Conservation (phyloP, 1,140 invertebrate species). For the Nasonia longicornis region DNA sequence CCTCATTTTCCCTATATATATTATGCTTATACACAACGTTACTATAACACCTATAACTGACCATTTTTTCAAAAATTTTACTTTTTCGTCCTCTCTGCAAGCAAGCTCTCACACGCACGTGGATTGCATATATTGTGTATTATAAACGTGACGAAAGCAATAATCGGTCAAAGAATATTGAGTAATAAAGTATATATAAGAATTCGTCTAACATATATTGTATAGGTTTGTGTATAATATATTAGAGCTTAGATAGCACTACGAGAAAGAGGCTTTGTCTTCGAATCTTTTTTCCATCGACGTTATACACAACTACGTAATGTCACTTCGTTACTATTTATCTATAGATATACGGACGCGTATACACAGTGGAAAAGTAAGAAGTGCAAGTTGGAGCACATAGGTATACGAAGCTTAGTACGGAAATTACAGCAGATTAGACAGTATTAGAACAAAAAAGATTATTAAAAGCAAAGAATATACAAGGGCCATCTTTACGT, state of each 20-base stretch:
- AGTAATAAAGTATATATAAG: not conserved
- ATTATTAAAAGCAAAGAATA: not conserved
- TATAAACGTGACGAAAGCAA: not conserved
- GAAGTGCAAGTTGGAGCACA: not conserved
- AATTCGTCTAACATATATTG: not conserved
- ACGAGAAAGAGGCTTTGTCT: conserved; percentile 27
- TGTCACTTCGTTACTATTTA: conserved; percentile 6
- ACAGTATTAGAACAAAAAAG: not conserved
- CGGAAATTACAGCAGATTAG: not conserved
- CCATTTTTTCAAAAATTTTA: not conserved
- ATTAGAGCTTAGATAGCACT: not conserved
- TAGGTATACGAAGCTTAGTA: not conserved
- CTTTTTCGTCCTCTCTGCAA: not conserved
- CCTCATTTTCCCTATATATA: not conserved
- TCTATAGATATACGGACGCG: not conserved
- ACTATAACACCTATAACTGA: not conserved
- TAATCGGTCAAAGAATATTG: conserved; percentile 5
- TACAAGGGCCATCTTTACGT: not conserved
- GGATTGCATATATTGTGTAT: not conserved
- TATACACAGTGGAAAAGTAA: not conserved
- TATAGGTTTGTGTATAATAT: not conserved
- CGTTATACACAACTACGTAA: not conserved
- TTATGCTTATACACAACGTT: not conserved
- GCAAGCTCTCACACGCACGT: not conserved
- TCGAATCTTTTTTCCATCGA: conserved; percentile 26